Base-by-base conservation (phyloP, 2,113 vertebrate genomes). In the Morone saxatilis region DNA sequence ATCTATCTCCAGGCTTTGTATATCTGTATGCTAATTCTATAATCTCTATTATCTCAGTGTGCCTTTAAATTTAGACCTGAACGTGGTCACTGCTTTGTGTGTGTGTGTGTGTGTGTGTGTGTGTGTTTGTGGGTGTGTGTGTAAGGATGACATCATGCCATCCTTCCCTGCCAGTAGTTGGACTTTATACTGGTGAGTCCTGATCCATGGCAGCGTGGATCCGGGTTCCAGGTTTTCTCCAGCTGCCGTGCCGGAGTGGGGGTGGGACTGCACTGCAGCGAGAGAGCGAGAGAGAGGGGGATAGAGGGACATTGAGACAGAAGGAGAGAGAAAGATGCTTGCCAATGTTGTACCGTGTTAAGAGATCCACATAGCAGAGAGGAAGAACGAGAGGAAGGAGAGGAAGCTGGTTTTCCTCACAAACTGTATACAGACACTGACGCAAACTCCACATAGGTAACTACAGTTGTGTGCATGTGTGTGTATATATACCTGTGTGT, bases 201-300 rank as follows among this genome's bases (percentile, higher is more conserved):
- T 16, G 85, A 86, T 94, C 94, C 93, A 10, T 16, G 25, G 43
- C 17, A 54, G 9, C 3, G 1, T 0, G 5, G 48, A 0, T 93
- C 90, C 87, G 7, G 57, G 12, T 61, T 81, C 94, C 94, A 76
- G 88, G 83, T 92, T 95, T 94, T 93, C 68, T 88, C 91, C 88
- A 89, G 91, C 81, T 85, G 85, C 88, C 80, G 69, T 68, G 56
- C 70, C 36, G 20, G 81, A 86, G 84, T 90, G 92, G 89, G 91
- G 91, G 92, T 90, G 88, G 91, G 88, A 89, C 91, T 79, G 94
- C 91, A 93, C 81, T 94, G 94, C 94, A 94, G 92, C 78, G 76
- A 84, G 86, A 86, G 73, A 61, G 70, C 57, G 80, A 76, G 73
- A n/a, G 68, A 61, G 71, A 60, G 70, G 73, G 72, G 72, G 72